These are phyloP conservation scores for Cosmopolites sordidus DNA, from an alignment of 2,888 invertebrate species.

Conservation along the genomic window DNA sequence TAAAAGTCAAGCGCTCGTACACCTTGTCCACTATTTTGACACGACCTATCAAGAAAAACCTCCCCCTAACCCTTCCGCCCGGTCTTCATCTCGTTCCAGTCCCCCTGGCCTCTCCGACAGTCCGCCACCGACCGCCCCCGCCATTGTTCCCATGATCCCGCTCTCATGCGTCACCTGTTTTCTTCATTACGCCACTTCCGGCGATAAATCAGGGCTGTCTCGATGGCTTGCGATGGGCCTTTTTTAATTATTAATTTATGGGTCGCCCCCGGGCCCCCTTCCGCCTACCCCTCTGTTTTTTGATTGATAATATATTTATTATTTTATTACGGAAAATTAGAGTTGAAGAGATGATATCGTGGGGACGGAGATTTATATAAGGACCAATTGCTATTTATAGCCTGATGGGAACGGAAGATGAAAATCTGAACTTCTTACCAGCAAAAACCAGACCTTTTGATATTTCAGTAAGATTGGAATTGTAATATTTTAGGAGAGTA, in stretches of 20 bases:
- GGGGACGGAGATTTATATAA: too few relatives aligned
- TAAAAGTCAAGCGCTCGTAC: too few relatives aligned
- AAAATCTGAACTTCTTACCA: too few relatives aligned
- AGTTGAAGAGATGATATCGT: background rate
- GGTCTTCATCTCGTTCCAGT: background rate
- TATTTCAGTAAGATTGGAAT: too few relatives aligned
- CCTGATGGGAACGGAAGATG: too few relatives aligned
- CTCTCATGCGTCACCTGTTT: slow-evolving; percentile 44
- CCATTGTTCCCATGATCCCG: slow-evolving; percentile 27
- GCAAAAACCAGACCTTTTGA: too few relatives aligned
- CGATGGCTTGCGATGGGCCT: slow-evolving; percentile 20
- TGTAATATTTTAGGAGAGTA: too few relatives aligned
- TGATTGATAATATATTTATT: slow-evolving; percentile 18
- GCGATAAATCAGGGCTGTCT: slow-evolving; percentile 43
- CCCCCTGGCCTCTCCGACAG: background rate
- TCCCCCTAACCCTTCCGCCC: background rate
- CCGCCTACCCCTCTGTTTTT: slow-evolving; percentile 6
- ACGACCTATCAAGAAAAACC: background rate
- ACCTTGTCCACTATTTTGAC: background rate
- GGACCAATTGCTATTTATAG: too few relatives aligned
- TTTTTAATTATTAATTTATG: slow-evolving; percentile 23
- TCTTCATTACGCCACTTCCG: slow-evolving; percentile 47
- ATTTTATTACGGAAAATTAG: slow-evolving; percentile 1
- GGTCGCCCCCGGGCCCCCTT: slow-evolving; percentile 8
- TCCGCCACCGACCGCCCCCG: background rate